Evolutionary conservation across 2,888 invertebrate genomes (phyloP).

Genomic region (Trissoscelio sp.): DNA sequence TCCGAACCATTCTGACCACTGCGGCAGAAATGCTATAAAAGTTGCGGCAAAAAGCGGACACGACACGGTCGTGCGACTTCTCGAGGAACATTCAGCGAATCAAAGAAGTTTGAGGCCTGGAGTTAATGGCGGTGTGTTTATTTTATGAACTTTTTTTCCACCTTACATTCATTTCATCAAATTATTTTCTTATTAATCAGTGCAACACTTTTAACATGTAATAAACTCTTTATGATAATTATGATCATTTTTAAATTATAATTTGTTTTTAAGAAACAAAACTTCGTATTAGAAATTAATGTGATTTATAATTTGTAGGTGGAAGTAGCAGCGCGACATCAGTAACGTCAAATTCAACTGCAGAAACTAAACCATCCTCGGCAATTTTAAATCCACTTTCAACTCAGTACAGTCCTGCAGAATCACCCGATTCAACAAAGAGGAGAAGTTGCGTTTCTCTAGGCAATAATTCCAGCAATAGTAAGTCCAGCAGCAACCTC

Average conservation of each 20-base stretch:
- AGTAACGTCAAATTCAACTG: conserved; percentile 85
- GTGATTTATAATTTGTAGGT: conserved; percentile 71
- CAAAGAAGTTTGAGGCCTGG: conserved; percentile 80
- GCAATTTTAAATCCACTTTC: conserved; percentile 85
- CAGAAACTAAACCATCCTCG: conserved; percentile 87
- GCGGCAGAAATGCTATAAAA: conserved; percentile 93
- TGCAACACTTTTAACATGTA: too few relatives aligned
- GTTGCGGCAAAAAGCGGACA: conserved; percentile 97
- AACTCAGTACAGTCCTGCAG: conserved; percentile 83
- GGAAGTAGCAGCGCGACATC: conserved; percentile 83
- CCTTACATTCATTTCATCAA: too few relatives aligned
- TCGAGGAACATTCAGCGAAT: conserved; percentile 86
- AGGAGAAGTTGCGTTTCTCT: conserved; percentile 85
- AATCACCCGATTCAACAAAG: conserved; percentile 84
- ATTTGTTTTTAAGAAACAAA: not conserved
- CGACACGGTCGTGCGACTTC: conserved; percentile 90
- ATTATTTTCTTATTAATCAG: not conserved
- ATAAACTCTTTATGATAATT: too few relatives aligned
- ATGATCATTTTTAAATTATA: too few relatives aligned
- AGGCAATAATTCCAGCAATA: conserved; percentile 90
- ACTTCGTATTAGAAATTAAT: not conserved
- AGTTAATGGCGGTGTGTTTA: conserved; percentile 78
- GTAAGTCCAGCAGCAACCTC: conserved; percentile 91
- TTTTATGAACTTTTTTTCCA: conserved; percentile 20
- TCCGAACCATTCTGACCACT: conserved; percentile 93